Conservation (phyloP, 2,113 vertebrate genomes). For the Tretioscincus oriximinensis region DNA sequence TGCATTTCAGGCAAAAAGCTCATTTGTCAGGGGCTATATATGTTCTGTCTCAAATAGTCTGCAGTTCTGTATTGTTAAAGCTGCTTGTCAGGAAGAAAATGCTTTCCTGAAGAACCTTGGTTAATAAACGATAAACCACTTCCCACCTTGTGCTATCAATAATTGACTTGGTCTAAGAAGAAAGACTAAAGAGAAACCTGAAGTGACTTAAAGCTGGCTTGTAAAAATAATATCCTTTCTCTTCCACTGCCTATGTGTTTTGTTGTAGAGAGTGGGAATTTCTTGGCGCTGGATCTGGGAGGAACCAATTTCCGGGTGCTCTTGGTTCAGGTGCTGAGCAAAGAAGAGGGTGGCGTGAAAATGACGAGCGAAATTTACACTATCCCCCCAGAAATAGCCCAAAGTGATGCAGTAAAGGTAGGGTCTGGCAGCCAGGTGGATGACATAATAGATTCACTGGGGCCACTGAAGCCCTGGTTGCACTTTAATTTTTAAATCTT, state of each 20-base stretch:
- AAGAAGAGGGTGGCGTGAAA: constrained; percentile 55
- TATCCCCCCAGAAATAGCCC: constrained; percentile 70
- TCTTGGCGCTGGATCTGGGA: constrained; percentile 85
- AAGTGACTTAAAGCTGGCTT: no score
- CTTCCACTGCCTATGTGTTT: not conserved
- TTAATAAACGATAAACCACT: no score
- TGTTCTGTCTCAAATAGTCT: no score
- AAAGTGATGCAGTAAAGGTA: constrained; percentile 70
- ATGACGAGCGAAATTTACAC: constrained; percentile 76
- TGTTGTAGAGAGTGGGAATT: constrained; percentile 80
- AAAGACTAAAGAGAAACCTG: not conserved
- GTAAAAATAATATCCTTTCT: not conserved
- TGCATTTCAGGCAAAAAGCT: no score
- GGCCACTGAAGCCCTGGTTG: not conserved
- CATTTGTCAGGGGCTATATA: no score
- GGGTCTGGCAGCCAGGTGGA: no score
- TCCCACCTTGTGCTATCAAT: no score
- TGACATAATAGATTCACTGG: not conserved
- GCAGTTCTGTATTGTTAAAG: not conserved
- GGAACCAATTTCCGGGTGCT: constrained; percentile 90
- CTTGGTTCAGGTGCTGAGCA: constrained; percentile 66
- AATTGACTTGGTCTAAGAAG: no score
- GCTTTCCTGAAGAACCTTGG: no score
- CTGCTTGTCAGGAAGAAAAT: not conserved
- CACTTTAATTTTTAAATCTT: no score